Evolutionary conservation across 2,113 vertebrate species (phyloP).

Genomic region (Pluvialis apricaria): DNA sequence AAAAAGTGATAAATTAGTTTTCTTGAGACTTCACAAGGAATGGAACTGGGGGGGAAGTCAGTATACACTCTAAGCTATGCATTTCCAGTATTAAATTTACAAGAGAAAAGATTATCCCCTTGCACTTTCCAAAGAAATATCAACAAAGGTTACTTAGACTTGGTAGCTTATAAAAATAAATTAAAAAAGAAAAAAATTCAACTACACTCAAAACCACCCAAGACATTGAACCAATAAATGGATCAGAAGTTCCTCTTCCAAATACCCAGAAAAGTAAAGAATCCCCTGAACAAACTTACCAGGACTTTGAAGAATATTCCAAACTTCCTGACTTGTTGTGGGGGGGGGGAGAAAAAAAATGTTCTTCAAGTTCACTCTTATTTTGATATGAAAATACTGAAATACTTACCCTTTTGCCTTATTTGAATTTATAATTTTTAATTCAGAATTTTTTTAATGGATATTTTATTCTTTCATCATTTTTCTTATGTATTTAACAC

Average conservation of each 20-base stretch:
- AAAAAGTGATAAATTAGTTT: neutral
- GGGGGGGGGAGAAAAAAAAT: accelerated
- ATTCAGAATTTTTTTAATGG: neutral
- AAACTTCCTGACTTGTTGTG: neutral
- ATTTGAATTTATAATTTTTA: neutral
- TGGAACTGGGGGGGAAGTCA: neutral
- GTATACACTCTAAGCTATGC: neutral
- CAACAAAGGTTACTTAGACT: neutral
- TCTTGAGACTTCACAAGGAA: neutral
- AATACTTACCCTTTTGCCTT: neutral
- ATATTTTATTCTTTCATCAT: neutral
- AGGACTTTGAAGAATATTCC: neutral
- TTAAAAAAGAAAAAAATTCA: neutral
- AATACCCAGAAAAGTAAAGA: neutral
- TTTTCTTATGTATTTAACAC: neutral
- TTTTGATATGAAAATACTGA: neutral
- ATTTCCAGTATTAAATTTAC: neutral
- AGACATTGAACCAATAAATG: neutral
- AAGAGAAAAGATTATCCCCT: neutral
- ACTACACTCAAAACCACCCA: neutral
- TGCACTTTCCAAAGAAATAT: neutral
- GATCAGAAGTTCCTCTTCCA: neutral
- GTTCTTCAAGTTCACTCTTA: neutral
- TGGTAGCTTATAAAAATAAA: neutral
- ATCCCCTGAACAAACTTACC: neutral